Base-by-base conservation (phyloP, 2,888 invertebrate species). In the Aspidapion aeneum region DNA sequence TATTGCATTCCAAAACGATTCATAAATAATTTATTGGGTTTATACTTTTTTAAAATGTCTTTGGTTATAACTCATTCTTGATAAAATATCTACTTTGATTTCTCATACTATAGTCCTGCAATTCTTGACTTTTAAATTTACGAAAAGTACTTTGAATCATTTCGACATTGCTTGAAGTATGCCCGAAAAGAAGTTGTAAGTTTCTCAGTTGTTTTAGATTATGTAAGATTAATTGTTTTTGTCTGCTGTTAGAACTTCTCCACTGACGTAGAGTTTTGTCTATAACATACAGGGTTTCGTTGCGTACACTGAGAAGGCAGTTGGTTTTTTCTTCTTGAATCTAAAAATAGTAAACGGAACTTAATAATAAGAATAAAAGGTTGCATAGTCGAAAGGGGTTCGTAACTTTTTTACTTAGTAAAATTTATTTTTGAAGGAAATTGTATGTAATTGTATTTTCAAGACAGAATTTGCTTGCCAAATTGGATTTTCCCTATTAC, bases 251-350 rank as follows among this genome's bases (percentile, higher is more conserved):
- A 2, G 75, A 73, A 63, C 70, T 72, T 12, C 86, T 79, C 85
- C 85, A 86, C 65, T 83, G 81, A 66, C 80, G 81, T 18, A 87
- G 78, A 55, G 83, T 83, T 64, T 79, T 78, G 22, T 82, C 82
- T 58, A 86, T 84, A 1, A 83, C 69, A 1, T 81, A 77, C 1
- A 81, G 78, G 12, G 83, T 82, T 71, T 85, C 84, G 55, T 82
- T 80, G 63, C 82, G 81, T 49, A 86, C 75, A 58, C 82, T 81
- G 64, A 76, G 80, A 16, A 85, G 73, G 69, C 86, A 86, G 71
- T 81, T 82, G 22, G 67, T 65, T 17, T 65, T 65, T 21, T 64
- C 51, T 22, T 69, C 63, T 69, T 71, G 62, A 62, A 71, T 69
- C 16, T 54, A 17, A 60, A 60, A 65, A 18, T 9, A 58, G 61